A percentile compares a stretch with the other conserved stretches of the same genome.
Evolutionary conservation across 2,113 vertebrate species (phyloP).

Genomic region (Gallinago media): DNA sequence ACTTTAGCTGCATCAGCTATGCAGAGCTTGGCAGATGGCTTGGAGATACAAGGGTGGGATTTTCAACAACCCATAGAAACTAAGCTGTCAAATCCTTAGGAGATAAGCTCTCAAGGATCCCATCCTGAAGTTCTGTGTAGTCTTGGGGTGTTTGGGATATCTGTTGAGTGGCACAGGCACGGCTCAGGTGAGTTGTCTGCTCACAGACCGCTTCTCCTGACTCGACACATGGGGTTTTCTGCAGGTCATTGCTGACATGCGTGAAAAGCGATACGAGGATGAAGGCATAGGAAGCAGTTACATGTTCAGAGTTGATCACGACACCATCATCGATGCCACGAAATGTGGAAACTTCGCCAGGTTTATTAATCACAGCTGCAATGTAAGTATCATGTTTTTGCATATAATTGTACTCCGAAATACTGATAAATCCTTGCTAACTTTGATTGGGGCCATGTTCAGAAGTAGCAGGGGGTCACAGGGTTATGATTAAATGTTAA

Average conservation of each 20-base stretch:
- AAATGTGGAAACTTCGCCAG: constrained; percentile 98
- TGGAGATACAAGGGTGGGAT: neutral
- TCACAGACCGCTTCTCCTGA: neutral
- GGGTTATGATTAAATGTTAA: neutral
- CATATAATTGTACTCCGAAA: fast-evolving
- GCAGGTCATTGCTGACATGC: constrained; percentile 98
- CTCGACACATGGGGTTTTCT: neutral
- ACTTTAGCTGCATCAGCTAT: fast-evolving
- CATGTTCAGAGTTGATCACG: constrained; percentile 99
- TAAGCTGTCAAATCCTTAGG: neutral
- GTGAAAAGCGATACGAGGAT: constrained; percentile 96
- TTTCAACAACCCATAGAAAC: neutral
- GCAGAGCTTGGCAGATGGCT: neutral
- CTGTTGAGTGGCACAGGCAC: neutral
- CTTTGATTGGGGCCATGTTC: neutral
- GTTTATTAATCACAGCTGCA: constrained; percentile 99
- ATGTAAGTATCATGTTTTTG: constrained; percentile 79
- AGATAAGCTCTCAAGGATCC: neutral
- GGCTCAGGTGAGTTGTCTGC: neutral
- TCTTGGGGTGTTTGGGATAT: neutral
- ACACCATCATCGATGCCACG: constrained; percentile 98
- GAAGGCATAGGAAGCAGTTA: constrained; percentile 99
- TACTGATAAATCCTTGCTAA: neutral
- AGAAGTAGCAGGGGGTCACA: neutral
- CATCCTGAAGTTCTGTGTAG: neutral